Evolutionary conservation across 2,797 vertebrate genomes (phyloP).

Genomic region (Gambusia yucatana): DNA sequence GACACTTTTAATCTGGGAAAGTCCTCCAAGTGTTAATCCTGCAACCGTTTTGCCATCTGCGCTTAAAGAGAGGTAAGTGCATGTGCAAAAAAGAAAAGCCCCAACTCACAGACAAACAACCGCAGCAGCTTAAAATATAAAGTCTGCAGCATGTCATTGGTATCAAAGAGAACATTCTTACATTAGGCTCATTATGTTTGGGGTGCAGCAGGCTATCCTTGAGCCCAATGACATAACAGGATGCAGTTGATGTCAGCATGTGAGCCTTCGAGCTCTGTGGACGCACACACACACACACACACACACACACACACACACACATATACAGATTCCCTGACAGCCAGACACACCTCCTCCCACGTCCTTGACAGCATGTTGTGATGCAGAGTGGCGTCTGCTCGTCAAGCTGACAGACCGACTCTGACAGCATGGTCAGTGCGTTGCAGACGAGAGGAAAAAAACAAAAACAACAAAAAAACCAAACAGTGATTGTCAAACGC

Average conservation of each 20-base stretch:
- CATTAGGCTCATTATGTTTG: conserved; percentile 41
- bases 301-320: conserved; percentile 19
- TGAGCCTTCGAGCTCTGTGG: conserved; percentile 51
- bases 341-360: conserved; percentile 51
- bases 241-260: conserved; percentile 64
- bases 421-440: conserved; percentile 72
- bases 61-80: conserved; percentile 11
- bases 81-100: conserved; percentile 21
- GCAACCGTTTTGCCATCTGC: conserved; percentile 1
- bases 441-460: conserved; percentile 50
- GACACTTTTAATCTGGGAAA: background rate
- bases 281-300: conserved; percentile 12
- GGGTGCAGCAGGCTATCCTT: conserved; percentile 14
- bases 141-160: conserved; percentile 26
- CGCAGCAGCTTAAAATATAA: conserved; percentile 18
- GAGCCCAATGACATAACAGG: conserved; percentile 61
- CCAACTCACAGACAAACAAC: conserved; percentile 22
- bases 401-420: conserved; percentile 77
- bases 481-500: conserved; percentile 62
- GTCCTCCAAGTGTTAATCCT: conserved; percentile 17
- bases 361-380: conserved; percentile 75
- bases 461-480: conserved; percentile 37
- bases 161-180: conserved; percentile 31
- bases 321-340: conserved; percentile 19
- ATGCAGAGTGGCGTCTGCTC: conserved; percentile 78